A percentile compares a stretch with the other conserved stretches of the same genome.
Evolutionary conservation across 2,113 vertebrate genomes (phyloP).

Genomic region (Strix aluco): DNA sequence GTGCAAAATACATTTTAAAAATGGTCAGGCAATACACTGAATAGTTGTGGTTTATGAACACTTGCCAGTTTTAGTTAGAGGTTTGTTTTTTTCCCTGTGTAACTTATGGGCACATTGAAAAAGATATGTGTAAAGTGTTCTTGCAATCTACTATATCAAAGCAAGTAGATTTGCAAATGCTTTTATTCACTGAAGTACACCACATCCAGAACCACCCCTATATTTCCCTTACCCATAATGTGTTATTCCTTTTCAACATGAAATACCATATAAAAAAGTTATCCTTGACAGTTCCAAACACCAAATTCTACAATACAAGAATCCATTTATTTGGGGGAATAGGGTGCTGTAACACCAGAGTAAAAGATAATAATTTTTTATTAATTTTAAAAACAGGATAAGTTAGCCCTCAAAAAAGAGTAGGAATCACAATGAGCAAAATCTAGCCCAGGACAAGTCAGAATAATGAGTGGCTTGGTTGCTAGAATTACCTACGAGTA

Average conservation of each 20-base stretch:
- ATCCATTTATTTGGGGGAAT: background rate
- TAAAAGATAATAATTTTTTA: background rate
- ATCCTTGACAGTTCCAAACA: background rate
- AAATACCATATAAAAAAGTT: background rate
- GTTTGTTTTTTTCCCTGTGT: background rate
- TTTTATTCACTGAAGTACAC: constrained; percentile 4
- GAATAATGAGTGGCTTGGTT: background rate
- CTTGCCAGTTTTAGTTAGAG: constrained; percentile 10
- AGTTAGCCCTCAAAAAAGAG: background rate
- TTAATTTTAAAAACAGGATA: background rate
- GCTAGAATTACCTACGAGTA: background rate
- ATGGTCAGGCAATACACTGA: constrained; percentile 26
- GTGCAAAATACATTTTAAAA: constrained; percentile 58
- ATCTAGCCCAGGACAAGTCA: background rate
- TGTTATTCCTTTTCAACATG: constrained; percentile 5
- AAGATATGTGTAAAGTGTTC: constrained; percentile 4
- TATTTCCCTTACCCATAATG: background rate
- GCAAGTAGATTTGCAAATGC: constrained; percentile 30
- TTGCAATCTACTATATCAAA: constrained; percentile 41
- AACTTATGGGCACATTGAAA: constrained; percentile 13
- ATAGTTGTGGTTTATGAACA: constrained; percentile 59
- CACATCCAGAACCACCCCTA: background rate
- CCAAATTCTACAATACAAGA: background rate
- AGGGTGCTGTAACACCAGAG: background rate
- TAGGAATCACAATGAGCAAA: background rate